Evolutionary conservation across 2,113 vertebrate genomes (phyloP), one percentile per base, ranked within the genome.

Genomic region (Eclectus roratus): DNA sequence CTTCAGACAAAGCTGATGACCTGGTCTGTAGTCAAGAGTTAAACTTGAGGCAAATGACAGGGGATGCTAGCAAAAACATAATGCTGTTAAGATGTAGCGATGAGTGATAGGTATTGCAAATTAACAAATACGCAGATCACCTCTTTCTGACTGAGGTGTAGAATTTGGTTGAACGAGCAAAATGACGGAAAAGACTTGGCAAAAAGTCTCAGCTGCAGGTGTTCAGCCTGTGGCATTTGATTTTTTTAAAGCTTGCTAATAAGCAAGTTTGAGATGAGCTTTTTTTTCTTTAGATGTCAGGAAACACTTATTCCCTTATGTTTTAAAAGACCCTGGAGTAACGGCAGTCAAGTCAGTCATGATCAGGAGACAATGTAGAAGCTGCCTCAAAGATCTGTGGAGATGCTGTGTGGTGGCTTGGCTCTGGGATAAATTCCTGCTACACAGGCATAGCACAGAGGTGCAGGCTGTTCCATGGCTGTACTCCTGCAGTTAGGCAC

Each of bases 401-500:
- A 29, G 56, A 6, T 64, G 16, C 58, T 63, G 13, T n/a, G 2
- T 20, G 37, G 12, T 50, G 25, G 6, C 35, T 65, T 44, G 24
- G 35, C 44, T 43, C 44, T 35, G n/a, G 21, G 23, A 44, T 64
- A 17, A 64, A 43, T 53, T 24, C 25, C 46, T 60, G 13, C 33
- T 70, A 1, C 5, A 0, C 4, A n/a, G 72, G 25, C 37, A 13
- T 29, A 21, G 20, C 7, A 3, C 35, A 56, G 64, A 25, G 18
- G 10, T 39, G 15, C 23, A 2, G 0, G 3, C 47, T 85, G 44
- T 65, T 18, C 63, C 18, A 27, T 1, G 47, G 27, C 37, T 66
- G 5, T 49, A 0, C 27, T 72, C 13, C 4, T 46, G 31, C 1
- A 2, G 14, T 60, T 68, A 17, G 29, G 24, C 6, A 9, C 31